These are phyloP conservation scores for Tridacna crocea DNA, from an alignment of 2,888 invertebrate genomes.

Conservation along the genomic window DNA sequence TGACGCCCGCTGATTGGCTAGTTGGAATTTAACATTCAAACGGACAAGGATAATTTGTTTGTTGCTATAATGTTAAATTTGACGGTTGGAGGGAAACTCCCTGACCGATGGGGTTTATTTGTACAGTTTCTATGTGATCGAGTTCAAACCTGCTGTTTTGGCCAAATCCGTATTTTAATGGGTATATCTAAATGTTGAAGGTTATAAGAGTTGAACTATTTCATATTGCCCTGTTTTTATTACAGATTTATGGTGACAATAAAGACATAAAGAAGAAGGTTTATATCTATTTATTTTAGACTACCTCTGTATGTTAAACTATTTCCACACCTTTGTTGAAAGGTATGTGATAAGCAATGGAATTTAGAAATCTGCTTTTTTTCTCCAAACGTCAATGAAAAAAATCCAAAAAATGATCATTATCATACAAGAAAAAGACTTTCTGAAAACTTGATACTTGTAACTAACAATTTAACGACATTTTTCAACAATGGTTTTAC, in stretches of 20 bases:
- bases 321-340: no score
- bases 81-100: constrained; percentile 9
- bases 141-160: background rate
- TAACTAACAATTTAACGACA: no score
- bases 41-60: constrained; percentile 18
- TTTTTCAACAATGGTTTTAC: no score
- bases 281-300: no score
- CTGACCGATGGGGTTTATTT: constrained; percentile 13
- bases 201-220: background rate
- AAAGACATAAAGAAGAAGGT: background rate
- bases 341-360: no score
- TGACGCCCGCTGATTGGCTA: constrained; percentile 9
- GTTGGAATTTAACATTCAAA: constrained; percentile 15
- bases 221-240: background rate
- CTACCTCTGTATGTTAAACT: no score
- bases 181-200: background rate
- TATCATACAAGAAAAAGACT: no score
- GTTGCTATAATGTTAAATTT: constrained; percentile 14
- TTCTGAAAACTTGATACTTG: no score
- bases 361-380: no score
- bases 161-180: background rate
- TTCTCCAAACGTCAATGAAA: no score
- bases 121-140: constrained; percentile 5
- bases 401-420: no score
- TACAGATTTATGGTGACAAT: constrained; percentile 11